phyloP scores from a whole-genome alignment of 2,113 vertebrate species.

The Pedetes capensis region DNA sequence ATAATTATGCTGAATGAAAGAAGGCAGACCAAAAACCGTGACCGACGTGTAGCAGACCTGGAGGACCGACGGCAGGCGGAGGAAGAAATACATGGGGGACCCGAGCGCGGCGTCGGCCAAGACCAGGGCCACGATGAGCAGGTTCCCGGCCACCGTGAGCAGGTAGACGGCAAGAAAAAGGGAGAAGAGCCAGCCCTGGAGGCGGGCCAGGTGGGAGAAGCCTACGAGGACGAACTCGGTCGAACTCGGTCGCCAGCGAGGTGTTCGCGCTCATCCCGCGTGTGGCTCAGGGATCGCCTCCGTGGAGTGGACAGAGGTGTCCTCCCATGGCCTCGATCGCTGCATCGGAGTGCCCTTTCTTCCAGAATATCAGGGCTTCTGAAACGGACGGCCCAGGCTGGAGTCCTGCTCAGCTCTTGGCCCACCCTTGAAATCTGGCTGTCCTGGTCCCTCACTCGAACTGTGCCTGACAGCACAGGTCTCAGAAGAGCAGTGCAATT shows the following conservation, averaged over 20 bases:
- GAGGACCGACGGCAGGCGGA: constrained; percentile 49
- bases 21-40: not conserved
- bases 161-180: constrained; percentile 58
- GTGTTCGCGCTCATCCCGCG: not conserved
- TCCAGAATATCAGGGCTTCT: not conserved
- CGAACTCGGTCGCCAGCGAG: not conserved
- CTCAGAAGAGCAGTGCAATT: not conserved
- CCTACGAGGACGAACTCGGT: constrained; percentile 12
- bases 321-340: not conserved
- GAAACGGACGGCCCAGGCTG: not conserved
- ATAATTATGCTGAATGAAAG: not conserved
- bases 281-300: too few relatives aligned
- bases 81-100: constrained; percentile 70
- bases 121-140: constrained; percentile 42
- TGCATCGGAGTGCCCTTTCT: not conserved
- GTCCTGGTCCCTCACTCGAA: rapidly evolving
- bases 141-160: constrained; percentile 15
- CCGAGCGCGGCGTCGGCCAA: constrained; percentile 1
- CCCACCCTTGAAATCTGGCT: not conserved
- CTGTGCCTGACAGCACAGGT: not conserved
- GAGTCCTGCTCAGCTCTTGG: not conserved
- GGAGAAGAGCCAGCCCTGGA: constrained; percentile 47
- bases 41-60: constrained; percentile 61
- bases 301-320: not conserved
- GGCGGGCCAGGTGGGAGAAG: constrained; percentile 2